Evolutionary conservation across 1,140 invertebrate species (phyloP).

Genomic region (Tachypleus tridentatus): DNA sequence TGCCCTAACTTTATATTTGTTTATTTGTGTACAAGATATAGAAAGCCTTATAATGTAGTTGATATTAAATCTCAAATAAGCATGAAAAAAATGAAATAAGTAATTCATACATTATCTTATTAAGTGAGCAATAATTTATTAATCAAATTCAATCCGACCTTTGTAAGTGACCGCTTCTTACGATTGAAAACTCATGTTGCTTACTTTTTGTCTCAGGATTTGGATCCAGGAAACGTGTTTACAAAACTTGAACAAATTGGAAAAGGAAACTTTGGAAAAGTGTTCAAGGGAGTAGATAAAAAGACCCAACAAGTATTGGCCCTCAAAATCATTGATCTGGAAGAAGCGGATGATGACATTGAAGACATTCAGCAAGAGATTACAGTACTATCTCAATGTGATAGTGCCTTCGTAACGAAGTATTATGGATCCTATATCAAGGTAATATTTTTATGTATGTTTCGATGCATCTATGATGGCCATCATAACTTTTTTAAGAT

Average conservation of each 20-base stretch:
- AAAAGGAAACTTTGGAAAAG: slow-evolving; percentile 97
- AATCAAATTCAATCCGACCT: too few species aligned
- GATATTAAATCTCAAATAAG: too few species aligned
- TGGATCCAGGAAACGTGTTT: slow-evolving; percentile 97
- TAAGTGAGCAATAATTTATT: too few species aligned
- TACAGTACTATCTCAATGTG: slow-evolving; percentile 89
- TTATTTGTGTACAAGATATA: too few species aligned
- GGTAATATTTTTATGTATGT: slow-evolving; percentile 38
- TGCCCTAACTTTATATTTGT: too few species aligned
- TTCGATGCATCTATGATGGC: too few species aligned
- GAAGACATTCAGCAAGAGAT: slow-evolving; percentile 99
- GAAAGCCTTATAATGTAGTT: too few species aligned
- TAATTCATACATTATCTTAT: too few species aligned
- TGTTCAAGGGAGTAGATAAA: slow-evolving; percentile 98
- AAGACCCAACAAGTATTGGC: slow-evolving; percentile 92
- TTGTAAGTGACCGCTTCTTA: too few species aligned
- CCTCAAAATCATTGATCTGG: slow-evolving; percentile 98
- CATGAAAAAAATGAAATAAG: too few species aligned
- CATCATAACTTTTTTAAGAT: too few species aligned
- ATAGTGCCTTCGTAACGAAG: slow-evolving; percentile 96
- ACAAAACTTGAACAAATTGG: slow-evolving; percentile 98
- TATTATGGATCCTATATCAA: slow-evolving; percentile 94
- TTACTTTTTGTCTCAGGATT: background rate
- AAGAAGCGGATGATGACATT: slow-evolving; percentile 99
- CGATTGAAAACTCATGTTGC: too few species aligned